These are phyloP conservation scores for Sebastes vulpes DNA, from an alignment of 2,797 vertebrate species.

Conservation along the genomic window DNA sequence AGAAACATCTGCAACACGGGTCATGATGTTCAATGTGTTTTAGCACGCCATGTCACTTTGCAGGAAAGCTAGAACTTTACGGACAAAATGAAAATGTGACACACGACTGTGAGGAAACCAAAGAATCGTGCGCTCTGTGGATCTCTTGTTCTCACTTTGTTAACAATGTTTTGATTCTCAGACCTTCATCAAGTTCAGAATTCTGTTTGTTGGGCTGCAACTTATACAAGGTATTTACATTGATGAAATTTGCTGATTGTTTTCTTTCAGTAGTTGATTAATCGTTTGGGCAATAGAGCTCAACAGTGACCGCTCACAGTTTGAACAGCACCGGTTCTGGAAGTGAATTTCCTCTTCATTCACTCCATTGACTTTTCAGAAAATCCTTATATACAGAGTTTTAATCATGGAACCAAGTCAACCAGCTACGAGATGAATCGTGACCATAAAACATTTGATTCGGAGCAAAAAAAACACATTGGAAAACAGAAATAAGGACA, in stretches of 20 bases:
- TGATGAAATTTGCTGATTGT: neutral
- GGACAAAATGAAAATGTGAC: neutral
- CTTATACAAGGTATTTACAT: neutral
- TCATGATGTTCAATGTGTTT: conserved; percentile 34
- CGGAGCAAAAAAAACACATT: too few species aligned
- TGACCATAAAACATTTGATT: too few species aligned
- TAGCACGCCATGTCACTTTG: conserved; percentile 24
- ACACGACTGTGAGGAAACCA: neutral
- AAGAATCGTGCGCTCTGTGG: neutral
- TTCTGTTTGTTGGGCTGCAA: neutral
- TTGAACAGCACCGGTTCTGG: neutral
- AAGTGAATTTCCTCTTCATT: neutral
- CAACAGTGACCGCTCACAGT: neutral
- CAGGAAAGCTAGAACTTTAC: conserved; percentile 9
- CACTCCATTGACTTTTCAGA: neutral
- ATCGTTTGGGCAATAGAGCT: neutral
- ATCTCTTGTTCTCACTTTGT: neutral
- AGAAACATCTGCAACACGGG: conserved; percentile 56
- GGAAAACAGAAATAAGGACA: too few species aligned
- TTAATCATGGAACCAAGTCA: too few species aligned
- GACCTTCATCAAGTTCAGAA: neutral
- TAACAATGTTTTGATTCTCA: neutral
- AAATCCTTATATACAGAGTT: neutral
- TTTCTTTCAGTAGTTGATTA: neutral
- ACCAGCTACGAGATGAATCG: too few species aligned